These are phyloP conservation scores for Dysidea cf. avara DNA, from an alignment of 37 sponge, comb jelly and placozoan genomes.

Conservation along the genomic window DNA sequence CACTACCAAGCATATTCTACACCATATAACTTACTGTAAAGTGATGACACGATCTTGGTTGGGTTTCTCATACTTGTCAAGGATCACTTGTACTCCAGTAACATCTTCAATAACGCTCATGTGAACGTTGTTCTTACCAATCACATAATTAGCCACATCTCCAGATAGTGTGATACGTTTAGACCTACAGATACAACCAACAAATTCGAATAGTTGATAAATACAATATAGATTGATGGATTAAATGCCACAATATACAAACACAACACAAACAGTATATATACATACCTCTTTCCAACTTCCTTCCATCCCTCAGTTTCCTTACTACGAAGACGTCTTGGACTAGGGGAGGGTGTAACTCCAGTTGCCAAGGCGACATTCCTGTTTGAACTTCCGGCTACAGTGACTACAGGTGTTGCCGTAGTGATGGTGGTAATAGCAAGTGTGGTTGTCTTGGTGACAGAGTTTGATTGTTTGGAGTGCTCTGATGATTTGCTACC, in stretches of 20 bases:
- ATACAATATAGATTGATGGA: not conserved
- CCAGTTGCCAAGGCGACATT: no score
- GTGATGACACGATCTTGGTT: slow-evolving; percentile 46
- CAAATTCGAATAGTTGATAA: not conserved
- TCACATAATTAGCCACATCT: slow-evolving; percentile 36
- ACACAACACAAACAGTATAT: not conserved
- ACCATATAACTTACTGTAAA: slow-evolving; percentile 36
- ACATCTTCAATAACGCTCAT: slow-evolving; percentile 49
- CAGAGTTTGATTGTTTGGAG: not conserved
- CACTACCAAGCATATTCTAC: not conserved
- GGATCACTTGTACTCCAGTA: slow-evolving; percentile 66
- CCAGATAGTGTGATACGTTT: slow-evolving; percentile 61
- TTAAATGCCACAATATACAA: not conserved
- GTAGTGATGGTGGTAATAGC: not conserved
- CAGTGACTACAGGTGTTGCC: not conserved
- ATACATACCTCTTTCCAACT: slow-evolving; percentile 61
- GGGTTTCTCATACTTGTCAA: slow-evolving; percentile 62
- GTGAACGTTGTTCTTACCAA: slow-evolving; percentile 61
- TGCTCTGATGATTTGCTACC: not conserved
- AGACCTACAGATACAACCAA: slow-evolving; percentile 14
- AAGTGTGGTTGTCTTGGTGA: slow-evolving; percentile 15
- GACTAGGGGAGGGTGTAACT: slow-evolving; percentile 61
- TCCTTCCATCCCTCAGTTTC: slow-evolving; percentile 96
- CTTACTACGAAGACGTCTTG: slow-evolving; percentile 65
- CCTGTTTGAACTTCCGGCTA: no score